Evolutionary conservation across 2,888 invertebrate genomes (phyloP).

Genomic region (Gortyna flavago): DNA sequence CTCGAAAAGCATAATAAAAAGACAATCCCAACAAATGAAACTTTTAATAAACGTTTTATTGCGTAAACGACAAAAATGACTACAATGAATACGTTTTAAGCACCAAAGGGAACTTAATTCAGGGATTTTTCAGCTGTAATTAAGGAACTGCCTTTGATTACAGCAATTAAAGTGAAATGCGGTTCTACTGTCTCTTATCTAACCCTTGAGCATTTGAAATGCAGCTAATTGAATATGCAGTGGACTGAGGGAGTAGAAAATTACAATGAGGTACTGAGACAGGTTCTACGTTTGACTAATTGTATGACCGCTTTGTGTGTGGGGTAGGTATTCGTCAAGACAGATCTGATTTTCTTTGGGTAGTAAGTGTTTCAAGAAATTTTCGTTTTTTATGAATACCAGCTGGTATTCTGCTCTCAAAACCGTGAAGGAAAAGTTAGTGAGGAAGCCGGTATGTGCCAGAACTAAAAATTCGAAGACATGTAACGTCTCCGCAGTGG

Average conservation of each 20-base stretch:
- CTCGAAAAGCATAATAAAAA: conserved; percentile 19
- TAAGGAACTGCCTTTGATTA: conserved; percentile 49
- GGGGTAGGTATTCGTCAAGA: background rate
- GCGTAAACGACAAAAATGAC: conserved; percentile 16
- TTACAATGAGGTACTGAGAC: background rate
- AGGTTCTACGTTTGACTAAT: background rate
- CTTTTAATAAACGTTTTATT: conserved; percentile 35
- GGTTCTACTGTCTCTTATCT: conserved; percentile 27
- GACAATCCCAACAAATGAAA: conserved; percentile 23
- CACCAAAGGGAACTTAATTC: conserved; percentile 32
- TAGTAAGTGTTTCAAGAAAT: too few relatives aligned
- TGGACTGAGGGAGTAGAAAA: conserved; percentile 1
- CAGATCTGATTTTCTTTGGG: background rate
- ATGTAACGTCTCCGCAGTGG: background rate
- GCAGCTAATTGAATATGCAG: conserved; percentile 37
- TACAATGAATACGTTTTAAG: conserved; percentile 36
- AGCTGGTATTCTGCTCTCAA: background rate
- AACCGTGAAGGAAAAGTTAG: background rate
- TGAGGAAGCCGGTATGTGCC: background rate
- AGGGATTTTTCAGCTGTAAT: conserved; percentile 50
- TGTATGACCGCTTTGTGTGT: background rate
- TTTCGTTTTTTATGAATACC: background rate
- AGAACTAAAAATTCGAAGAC: background rate
- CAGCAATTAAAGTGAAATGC: conserved; percentile 61
- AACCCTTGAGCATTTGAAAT: conserved; percentile 46